Evolutionary conservation across 1,140 invertebrate species (phyloP), one percentile per base, ranked within the genome.

Genomic region (Drosophila lacteicornis): DNA sequence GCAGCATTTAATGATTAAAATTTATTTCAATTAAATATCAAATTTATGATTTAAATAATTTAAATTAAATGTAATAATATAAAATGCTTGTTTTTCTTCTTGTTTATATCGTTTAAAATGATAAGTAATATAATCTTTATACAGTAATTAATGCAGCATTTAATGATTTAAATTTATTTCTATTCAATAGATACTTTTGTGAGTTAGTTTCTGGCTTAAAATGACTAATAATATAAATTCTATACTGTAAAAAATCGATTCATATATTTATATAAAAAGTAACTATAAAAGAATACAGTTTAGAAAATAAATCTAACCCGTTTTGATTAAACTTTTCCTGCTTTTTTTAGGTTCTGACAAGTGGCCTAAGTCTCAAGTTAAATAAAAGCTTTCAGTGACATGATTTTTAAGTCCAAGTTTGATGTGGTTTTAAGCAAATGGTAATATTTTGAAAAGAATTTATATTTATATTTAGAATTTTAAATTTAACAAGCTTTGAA

Each of bases 131-230:
- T n/a, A 5, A 30, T n/a, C 12, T 8, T 49, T 15, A 8, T 15
- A 15, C 5, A 15, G 6, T 49, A 3, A 49, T 15, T 4, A 49
- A 25, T n/a, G 0, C 3, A 4, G 8, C 6, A 49, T 25, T 27
- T 15, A 49, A 15, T n/a, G 13, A 49, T 15, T 49, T 9, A 0
- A 3, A 25, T 13, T 22, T 1, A 22, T 22, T 22, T 12, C 12
- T 13, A 8, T 7, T 5, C n/a, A n/a, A n/a, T n/a, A n/a, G 5
- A 1, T n/a, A n/a, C 0, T 25, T n/a, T 15, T 0, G 7, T 1
- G 2, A 49, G 13, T 11, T 50, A 5, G 0, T 17, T 27, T 50
- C 25, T 50, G 4, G 0, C 2, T 8, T 11, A 50, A 25, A 15
- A 27, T 15, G 6, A 1, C 22, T 15, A 15, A 15, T 25, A 4